Evolutionary conservation across 2,888 invertebrate genomes (phyloP).

Genomic region (Coleophora flavipennella): DNA sequence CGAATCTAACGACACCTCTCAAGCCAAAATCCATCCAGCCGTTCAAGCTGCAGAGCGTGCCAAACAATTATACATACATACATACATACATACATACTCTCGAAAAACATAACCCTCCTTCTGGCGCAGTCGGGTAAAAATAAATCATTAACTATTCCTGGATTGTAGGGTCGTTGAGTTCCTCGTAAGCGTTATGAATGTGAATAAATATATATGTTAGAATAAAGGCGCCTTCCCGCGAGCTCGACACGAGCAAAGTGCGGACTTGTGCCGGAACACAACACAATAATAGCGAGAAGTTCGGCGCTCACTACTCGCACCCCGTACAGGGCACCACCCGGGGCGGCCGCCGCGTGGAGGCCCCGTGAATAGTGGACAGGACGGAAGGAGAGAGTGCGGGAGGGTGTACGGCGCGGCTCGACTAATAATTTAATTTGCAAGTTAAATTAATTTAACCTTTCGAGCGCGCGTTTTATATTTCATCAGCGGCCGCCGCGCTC

Average conservation of each 20-base stretch:
- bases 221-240: neutral
- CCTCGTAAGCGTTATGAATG: no score
- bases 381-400: constrained; percentile 4
- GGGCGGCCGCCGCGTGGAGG: constrained; percentile 1
- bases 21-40: no score
- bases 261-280: neutral
- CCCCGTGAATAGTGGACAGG: constrained; percentile 4
- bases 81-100: no score
- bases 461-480: constrained; percentile 12
- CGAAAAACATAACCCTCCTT: no score
- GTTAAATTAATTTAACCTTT: constrained; percentile 53
- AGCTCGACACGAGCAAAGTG: neutral
- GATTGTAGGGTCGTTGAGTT: no score
- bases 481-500: no score
- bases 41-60: no score
- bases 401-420: constrained; percentile 10
- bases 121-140: no score
- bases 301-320: constrained; percentile 2
- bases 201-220: no score
- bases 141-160: no score
- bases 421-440: constrained; percentile 45
- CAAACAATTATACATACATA: no score
- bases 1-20: no score
- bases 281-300: constrained; percentile 4
- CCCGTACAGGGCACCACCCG: neutral